Conservation (phyloP, 2,797 vertebrate species). For the Sebastes wilsoni region DNA sequence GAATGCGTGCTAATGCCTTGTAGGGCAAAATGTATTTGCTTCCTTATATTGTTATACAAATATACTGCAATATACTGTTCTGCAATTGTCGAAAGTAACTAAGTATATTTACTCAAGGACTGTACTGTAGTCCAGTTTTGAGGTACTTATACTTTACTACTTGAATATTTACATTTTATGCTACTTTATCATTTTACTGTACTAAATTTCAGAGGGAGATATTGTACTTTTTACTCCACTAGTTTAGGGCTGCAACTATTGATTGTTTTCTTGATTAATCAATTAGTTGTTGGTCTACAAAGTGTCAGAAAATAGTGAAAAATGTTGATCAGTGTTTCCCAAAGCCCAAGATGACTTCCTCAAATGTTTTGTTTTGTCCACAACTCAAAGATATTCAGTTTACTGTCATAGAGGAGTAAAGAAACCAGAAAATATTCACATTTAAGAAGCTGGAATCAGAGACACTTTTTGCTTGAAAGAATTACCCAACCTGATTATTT, state of each 20-base stretch:
- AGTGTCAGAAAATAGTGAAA: too few species aligned
- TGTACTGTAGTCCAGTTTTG: neutral
- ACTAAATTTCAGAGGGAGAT: neutral
- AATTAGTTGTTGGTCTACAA: too few species aligned
- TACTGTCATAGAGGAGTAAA: too few species aligned
- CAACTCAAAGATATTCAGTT: too few species aligned
- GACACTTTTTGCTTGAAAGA: too few species aligned
- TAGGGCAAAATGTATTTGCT: slow-evolving; percentile 21
- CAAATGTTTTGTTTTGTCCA: too few species aligned
- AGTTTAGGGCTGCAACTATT: neutral
- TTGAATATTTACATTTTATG: neutral
- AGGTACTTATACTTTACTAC: neutral
- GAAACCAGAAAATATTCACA: too few species aligned
- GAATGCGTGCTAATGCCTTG: slow-evolving; percentile 13
- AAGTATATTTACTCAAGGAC: neutral
- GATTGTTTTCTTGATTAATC: too few species aligned
- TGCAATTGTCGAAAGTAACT: neutral
- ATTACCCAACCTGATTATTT: too few species aligned
- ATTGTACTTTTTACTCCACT: neutral
- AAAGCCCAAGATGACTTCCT: too few species aligned
- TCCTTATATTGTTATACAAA: slow-evolving; percentile 43
- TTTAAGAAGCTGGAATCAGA: too few species aligned
- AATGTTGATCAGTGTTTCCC: too few species aligned
- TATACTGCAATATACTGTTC: neutral
- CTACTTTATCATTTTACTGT: neutral